These are phyloP conservation scores for Podarcis siculus DNA, from an alignment of 2,797 vertebrate genomes.

Conservation along the genomic window DNA sequence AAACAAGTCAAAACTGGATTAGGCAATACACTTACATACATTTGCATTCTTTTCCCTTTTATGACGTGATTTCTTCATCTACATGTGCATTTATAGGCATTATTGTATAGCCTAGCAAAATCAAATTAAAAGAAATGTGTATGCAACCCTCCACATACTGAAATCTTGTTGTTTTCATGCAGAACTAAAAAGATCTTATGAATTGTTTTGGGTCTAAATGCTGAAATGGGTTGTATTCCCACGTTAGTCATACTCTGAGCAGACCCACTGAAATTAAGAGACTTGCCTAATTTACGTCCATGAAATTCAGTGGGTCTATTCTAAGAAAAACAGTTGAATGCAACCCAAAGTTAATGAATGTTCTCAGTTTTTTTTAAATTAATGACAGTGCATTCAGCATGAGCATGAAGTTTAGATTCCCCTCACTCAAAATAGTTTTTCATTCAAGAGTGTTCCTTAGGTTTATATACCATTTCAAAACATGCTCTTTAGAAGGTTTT, in stretches of 20 bases:
- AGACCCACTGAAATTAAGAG: no score
- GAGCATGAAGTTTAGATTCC: background rate
- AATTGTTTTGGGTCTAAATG: background rate
- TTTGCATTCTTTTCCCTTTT: slow-evolving; percentile 28
- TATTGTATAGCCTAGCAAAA: background rate
- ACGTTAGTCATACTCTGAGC: no score
- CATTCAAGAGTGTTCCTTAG: no score
- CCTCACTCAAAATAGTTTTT: no score
- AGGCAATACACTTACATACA: slow-evolving; percentile 27
- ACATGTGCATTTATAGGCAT: slow-evolving; percentile 17
- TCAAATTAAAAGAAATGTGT: slow-evolving; percentile 31
- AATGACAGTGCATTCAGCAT: background rate
- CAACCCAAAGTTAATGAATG: background rate
- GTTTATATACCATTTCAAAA: slow-evolving; percentile 58
- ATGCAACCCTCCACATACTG: slow-evolving; percentile 14
- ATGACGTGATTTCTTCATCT: background rate
- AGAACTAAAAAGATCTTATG: slow-evolving; percentile 3
- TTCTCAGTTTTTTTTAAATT: slow-evolving; percentile 26
- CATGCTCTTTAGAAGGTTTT: slow-evolving; percentile 50
- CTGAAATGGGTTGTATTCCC: background rate
- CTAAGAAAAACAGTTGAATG: no score
- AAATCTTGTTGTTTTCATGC: slow-evolving; percentile 10
- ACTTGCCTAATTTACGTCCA: no score
- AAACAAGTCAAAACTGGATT: slow-evolving; percentile 45
- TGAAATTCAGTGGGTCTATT: no score